Conservation (phyloP, 2,113 vertebrate genomes). For the Eleginops maclovinus region DNA sequence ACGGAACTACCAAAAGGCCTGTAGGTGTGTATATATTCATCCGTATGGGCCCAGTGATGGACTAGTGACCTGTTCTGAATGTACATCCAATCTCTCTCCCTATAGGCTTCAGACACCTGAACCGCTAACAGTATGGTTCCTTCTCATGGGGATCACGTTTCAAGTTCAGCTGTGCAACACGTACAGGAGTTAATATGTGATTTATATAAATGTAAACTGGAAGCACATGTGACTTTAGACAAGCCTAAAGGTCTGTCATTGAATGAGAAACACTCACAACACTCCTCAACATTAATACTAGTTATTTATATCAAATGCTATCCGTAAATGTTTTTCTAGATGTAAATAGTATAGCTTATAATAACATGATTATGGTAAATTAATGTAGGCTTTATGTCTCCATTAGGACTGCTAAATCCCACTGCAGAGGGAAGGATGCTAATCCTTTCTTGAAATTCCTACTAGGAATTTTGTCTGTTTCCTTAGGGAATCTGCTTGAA, state of each 20-base stretch:
- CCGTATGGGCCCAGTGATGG: neutral
- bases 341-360: neutral
- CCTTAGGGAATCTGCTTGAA: neutral
- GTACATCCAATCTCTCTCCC: neutral
- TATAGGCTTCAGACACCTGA: neutral
- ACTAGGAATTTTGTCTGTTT: neutral
- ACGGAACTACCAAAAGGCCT: neutral
- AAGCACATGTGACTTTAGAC: neutral
- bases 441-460: neutral
- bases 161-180: neutral
- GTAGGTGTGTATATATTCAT: neutral
- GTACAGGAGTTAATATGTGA: neutral
- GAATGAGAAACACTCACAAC: neutral
- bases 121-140: slow-evolving; percentile 14
- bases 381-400: neutral
- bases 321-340: neutral
- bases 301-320: neutral
- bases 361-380: slow-evolving; percentile 1
- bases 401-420: neutral
- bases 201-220: slow-evolving; percentile 4
- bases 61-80: neutral
- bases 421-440: neutral
- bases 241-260: neutral
- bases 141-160: slow-evolving; percentile 29
- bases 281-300: neutral